Evolutionary conservation across 2,888 invertebrate genomes (phyloP).

Genomic region (Diarsia brunnea): DNA sequence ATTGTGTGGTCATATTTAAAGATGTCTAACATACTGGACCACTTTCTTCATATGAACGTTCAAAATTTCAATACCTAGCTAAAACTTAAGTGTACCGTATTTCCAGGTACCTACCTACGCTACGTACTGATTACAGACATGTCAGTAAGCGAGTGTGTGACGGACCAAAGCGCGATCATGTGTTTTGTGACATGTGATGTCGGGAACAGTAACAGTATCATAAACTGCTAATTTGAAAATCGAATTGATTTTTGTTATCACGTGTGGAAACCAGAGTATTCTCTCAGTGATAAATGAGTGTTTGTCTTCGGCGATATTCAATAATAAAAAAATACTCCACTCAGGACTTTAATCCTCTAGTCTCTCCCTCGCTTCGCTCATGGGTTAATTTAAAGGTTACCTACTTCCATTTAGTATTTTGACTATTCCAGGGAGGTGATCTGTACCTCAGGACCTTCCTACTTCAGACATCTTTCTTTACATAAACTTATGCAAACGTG

Average conservation of each 20-base stretch:
- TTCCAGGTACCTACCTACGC: background rate
- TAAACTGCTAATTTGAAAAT: background rate
- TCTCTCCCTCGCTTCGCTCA: background rate
- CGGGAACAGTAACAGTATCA: background rate
- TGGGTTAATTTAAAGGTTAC: background rate
- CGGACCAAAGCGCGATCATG: background rate
- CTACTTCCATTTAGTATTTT: background rate
- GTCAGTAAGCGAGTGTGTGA: background rate
- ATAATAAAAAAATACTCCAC: no score
- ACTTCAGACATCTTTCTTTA: background rate
- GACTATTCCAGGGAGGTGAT: background rate
- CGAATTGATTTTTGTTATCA: background rate
- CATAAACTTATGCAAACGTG: background rate
- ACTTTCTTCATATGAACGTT: background rate
- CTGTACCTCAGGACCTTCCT: background rate
- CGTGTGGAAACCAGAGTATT: background rate
- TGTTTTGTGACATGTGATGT: background rate
- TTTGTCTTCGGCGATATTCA: background rate
- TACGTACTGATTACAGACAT: background rate
- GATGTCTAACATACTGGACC: background rate
- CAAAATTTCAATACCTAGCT: background rate
- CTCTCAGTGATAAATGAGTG: background rate
- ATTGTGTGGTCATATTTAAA: background rate
- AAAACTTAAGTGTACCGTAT: background rate
- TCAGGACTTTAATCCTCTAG: background rate